Conservation (phyloP, 2,113 vertebrate genomes). For the Amia ocellicauda region DNA sequence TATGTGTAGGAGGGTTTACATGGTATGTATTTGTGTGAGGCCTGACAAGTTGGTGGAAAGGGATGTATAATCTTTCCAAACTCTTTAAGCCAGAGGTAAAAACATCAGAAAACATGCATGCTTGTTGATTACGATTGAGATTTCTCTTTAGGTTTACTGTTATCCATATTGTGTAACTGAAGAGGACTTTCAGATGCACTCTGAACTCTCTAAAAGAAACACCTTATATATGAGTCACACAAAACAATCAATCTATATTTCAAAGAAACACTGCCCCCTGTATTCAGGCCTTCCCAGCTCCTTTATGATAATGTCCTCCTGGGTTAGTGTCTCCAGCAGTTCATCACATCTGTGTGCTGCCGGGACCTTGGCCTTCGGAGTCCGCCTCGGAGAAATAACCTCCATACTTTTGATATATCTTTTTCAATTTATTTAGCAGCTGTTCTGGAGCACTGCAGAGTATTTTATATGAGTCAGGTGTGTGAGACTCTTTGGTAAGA, state of each 20-base stretch:
- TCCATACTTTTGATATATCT: background rate
- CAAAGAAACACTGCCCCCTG: background rate
- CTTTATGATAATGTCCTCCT: background rate
- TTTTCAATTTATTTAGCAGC: background rate
- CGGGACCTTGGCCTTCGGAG: background rate
- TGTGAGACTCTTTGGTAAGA: background rate
- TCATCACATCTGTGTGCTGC: background rate
- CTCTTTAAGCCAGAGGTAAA: constrained; percentile 1
- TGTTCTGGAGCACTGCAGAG: background rate
- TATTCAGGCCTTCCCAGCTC: background rate
- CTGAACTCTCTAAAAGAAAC: background rate
- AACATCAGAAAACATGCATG: background rate
- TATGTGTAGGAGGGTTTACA: too few relatives aligned
- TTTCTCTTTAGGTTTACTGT: background rate
- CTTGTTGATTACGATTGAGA: too few relatives aligned
- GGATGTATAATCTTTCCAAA: too few relatives aligned
- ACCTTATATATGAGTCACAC: background rate
- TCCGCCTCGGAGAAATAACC: background rate
- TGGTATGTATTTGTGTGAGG: too few relatives aligned
- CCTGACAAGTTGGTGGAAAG: too few relatives aligned
- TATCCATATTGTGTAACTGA: background rate
- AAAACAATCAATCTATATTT: background rate
- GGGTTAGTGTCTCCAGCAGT: too few relatives aligned
- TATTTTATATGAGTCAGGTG: background rate
- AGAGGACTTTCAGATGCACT: background rate